Evolutionary conservation across 2,797 vertebrate genomes (phyloP).

Genomic region (Bryconaethiops microstoma): DNA sequence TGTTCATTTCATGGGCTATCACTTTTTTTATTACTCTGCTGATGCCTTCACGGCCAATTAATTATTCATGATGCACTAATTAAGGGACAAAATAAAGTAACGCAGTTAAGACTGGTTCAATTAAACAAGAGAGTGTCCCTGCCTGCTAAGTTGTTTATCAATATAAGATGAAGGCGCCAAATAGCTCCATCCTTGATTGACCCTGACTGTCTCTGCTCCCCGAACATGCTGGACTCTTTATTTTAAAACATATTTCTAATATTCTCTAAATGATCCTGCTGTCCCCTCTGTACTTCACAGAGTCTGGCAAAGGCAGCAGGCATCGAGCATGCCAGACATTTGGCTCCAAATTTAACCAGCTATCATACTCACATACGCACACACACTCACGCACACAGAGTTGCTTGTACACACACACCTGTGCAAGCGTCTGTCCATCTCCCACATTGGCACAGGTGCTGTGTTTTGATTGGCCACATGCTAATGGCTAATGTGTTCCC

Average conservation of each 20-base stretch:
- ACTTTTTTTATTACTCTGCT: conserved; percentile 80
- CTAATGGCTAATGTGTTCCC: conserved; percentile 59
- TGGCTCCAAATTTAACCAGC: conserved; percentile 67
- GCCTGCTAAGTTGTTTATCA: conserved; percentile 65
- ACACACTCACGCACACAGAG: conserved; percentile 56
- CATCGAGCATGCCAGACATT: conserved; percentile 61
- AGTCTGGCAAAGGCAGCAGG: conserved; percentile 60
- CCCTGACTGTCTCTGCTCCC: conserved; percentile 43
- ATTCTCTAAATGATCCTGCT: conserved; percentile 66
- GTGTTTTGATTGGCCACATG: conserved; percentile 65
- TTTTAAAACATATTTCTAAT: conserved; percentile 67
- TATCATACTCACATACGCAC: conserved; percentile 58
- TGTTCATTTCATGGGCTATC: conserved; percentile 84
- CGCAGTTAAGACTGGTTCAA: conserved; percentile 71
- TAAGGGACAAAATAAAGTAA: conserved; percentile 80
- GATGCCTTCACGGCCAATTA: conserved; percentile 81
- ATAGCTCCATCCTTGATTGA: conserved; percentile 55
- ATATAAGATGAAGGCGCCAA: conserved; percentile 59
- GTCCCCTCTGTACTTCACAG: conserved; percentile 57
- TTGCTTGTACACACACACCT: conserved; percentile 69
- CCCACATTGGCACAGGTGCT: conserved; percentile 72
- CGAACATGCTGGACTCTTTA: conserved; percentile 51
- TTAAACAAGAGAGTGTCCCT: conserved; percentile 57
- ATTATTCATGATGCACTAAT: conserved; percentile 80
- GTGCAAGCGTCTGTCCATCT: conserved; percentile 76